Evolutionary conservation across 2,888 invertebrate species (phyloP), one percentile per base, ranked within the genome.

Genomic region (Autographa gamma): DNA sequence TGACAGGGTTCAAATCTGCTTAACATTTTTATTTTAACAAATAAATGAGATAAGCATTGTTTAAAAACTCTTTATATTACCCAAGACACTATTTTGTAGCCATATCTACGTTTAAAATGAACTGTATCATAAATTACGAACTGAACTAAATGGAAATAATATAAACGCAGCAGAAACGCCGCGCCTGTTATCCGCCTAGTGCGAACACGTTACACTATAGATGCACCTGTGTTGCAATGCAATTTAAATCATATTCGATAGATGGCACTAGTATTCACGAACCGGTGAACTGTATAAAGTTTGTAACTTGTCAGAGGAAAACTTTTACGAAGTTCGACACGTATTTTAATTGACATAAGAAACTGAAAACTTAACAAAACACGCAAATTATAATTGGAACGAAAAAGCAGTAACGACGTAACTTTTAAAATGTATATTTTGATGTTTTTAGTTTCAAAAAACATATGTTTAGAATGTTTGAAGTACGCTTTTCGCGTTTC

Each of bases 201-300:
- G 18, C 31, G 41, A 18, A 59, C 4, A 63, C n/a, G 41, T 58
- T 16, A 38, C 60, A 13, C 13, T 19, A 13, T 56, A 25, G 18
- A 16, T 52, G 16, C 41, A 34, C 19, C 25, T 25, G 52, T 48
- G 60, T 19, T 63, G 52, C 56, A 60, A 11, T 54, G 54, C 58
- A 13, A 16, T 43, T 52, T 14, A 1, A 25, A 14, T 0, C 13
- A 13, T 34, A 0, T 52, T 41, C 14, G 58, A 43, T 74, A 76
- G 76, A 69, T 76, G 79, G 66, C 69, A 34, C 56, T 73, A 67
- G 48, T 18, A 11, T 54, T 5, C 8, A 63, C 19, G 38, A 52
- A 9, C 1, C 25, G 16, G 8, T n/a, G n/a, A 48, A n/a, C 31
- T 32, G n/a, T 48, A 61, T 48, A 43, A 25, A 61, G 61, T 48